Base-by-base conservation (phyloP, 1,140 invertebrate species). In the Pomacea maculata region DNA sequence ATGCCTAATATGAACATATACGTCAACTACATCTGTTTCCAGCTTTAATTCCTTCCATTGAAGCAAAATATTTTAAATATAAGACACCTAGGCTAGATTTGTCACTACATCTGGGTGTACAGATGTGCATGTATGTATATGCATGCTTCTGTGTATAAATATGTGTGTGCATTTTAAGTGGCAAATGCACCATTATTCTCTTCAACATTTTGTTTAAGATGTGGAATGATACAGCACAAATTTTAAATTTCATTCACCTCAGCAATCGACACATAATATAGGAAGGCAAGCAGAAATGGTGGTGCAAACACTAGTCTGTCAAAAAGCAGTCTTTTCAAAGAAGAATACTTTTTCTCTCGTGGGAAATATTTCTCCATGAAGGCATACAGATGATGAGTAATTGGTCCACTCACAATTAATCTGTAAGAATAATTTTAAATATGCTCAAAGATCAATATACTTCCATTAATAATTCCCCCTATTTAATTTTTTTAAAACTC, bases 301-400 rank as follows among this genome's bases (percentile, higher is more conserved):
- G 89, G 89, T 17, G 89, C 85, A 68, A 89, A 88, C 4, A 90
- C 75, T 52, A 90, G 72, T 75, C 89, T 84, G 79, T 90, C 89
- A 72, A 89, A 84, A 21, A 90, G 21, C 1, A 90, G 83, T 67
- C 86, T 80, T 71, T 88, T 88, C 14, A 88, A 83, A 34, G 82
- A 82, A 74, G 85, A 84, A 25, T 80, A 74, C 57, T 81, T 75
- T 19, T 85, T 80, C 34, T 86, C 84, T 67, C 81, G 85, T 12
- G 89, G 88, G 14, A 87, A 63, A 15, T 82, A 19, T 70, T 87
- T 87, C 57, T 89, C 88, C 68, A 90, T 77, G 45, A 82, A 83
- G 54, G 83, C 83, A 80, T 90, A 89, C 75, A 89, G 87, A 57
- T 89, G 80, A 78, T 90, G 88, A 25, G 87, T 85, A 21, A 90